Percentiles rank a stretch among this genome's conserved stretches.
Evolutionary conservation across 2,888 invertebrate genomes (phyloP).

Genomic region (Physocephala rufipes): DNA sequence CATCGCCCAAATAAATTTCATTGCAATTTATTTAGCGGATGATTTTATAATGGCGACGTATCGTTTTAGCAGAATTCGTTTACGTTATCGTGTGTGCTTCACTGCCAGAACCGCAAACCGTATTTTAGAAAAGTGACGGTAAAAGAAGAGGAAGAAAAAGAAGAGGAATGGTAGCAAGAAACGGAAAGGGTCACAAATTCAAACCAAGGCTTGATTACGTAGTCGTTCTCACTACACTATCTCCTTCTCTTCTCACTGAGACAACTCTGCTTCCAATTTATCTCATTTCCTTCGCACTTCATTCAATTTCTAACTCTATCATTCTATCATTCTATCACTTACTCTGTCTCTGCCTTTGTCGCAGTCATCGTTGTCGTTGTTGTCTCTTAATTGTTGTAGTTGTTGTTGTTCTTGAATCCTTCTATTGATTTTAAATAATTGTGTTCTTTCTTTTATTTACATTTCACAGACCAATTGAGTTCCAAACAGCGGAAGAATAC

Average conservation of each 20-base stretch:
- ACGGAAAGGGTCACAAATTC: background rate
- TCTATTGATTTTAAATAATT: slow-evolving; percentile 21
- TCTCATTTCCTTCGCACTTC: too few species aligned
- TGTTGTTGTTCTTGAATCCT: too few species aligned
- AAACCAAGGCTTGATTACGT: too few species aligned
- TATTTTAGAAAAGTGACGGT: background rate
- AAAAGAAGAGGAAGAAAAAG: slow-evolving; percentile 1
- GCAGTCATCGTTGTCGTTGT: too few species aligned
- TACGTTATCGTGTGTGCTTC: background rate
- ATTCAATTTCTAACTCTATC: background rate
- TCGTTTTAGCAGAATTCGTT: background rate
- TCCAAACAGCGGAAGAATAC: slow-evolving; percentile 60
- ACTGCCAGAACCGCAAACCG: background rate
- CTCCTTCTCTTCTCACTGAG: too few species aligned
- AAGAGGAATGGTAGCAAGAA: background rate
- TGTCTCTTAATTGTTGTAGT: too few species aligned
- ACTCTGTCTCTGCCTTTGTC: background rate
- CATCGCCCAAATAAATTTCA: too few species aligned
- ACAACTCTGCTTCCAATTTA: too few species aligned
- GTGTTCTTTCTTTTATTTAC: slow-evolving; percentile 26
- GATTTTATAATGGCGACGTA: background rate
- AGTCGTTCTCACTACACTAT: too few species aligned
- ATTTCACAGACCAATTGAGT: slow-evolving; percentile 52
- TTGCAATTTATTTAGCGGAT: background rate
- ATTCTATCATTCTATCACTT: background rate